Percentiles rank a stretch among this genome's conserved stretches.
Conservation (phyloP, 1,140 invertebrate species). For the Brachionus plicatilis region DNA sequence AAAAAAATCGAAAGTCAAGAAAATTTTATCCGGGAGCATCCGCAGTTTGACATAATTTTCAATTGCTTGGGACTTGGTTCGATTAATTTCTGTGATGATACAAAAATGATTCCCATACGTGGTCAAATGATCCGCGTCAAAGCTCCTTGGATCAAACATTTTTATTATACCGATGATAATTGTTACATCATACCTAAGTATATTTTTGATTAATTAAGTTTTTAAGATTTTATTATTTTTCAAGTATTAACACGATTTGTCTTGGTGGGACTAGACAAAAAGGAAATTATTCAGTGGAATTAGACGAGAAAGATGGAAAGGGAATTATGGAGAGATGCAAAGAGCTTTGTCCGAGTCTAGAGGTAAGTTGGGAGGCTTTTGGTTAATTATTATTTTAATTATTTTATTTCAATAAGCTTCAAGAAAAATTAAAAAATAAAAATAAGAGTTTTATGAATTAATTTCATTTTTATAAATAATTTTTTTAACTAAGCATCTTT, state of each 20-base stretch:
- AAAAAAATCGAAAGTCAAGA: constrained; percentile 39
- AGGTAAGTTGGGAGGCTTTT: constrained; percentile 42
- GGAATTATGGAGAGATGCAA: constrained; percentile 70
- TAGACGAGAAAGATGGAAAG: constrained; percentile 66
- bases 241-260: constrained; percentile 63
- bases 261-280: constrained; percentile 75
- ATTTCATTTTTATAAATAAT: too few relatives aligned
- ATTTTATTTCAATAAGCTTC: too few relatives aligned
- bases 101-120: constrained; percentile 67
- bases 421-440: too few relatives aligned
- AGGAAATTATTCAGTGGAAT: constrained; percentile 66
- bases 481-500: too few relatives aligned
- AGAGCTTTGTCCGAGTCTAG: constrained; percentile 66
- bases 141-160: constrained; percentile 79
- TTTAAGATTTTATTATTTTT: constrained; percentile 17
- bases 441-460: too few relatives aligned
- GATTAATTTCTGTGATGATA: constrained; percentile 69
- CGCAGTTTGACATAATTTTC: constrained; percentile 69
- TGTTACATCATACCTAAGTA: constrained; percentile 73
- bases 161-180: constrained; percentile 75
- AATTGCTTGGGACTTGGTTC: constrained; percentile 83
- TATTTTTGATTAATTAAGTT: not conserved
- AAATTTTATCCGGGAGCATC: constrained; percentile 42
- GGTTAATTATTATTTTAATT: too few relatives aligned
- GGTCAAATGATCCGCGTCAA: constrained; percentile 44